These are phyloP conservation scores for Ictalurus furcatus DNA, from an alignment of 2,113 vertebrate species.

Conservation along the genomic window DNA sequence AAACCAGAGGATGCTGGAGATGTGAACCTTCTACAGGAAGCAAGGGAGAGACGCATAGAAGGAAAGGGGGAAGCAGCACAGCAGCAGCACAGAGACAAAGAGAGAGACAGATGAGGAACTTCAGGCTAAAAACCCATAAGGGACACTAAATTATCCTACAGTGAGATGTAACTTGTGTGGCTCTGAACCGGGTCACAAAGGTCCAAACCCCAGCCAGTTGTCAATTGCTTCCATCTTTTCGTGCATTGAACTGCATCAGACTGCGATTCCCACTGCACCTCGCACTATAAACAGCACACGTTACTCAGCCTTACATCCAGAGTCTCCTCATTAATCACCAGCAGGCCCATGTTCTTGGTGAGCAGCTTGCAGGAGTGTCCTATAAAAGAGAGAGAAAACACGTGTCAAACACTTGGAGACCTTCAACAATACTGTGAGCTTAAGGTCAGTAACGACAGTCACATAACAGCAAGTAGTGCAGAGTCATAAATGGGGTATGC, in stretches of 20 bases:
- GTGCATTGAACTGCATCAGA: conserved; percentile 13
- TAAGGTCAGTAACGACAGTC: neutral
- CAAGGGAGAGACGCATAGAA: neutral
- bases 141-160: neutral
- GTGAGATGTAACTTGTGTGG: neutral
- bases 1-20: neutral
- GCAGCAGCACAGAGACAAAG: neutral
- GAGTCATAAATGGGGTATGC: neutral
- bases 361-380: conserved; percentile 96
- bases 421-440: conserved; percentile 4
- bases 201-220: neutral
- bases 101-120: conserved; percentile 3
- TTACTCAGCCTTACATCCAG: conserved; percentile 87
- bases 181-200: conserved; percentile 6
- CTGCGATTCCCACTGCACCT: conserved; percentile 10
- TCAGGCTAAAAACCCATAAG: neutral
- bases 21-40: conserved; percentile 1
- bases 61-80: conserved; percentile 4
- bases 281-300: conserved; percentile 19
- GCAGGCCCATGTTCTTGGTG: conserved; percentile 95
- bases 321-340: conserved; percentile 94
- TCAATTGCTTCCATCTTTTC: conserved; percentile 21
- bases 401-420: conserved; percentile 33
- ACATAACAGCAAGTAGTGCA: neutral
- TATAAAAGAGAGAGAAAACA: conserved; percentile 59